Conservation (phyloP, 2,113 vertebrate genomes). For the Embiotoca jacksoni region DNA sequence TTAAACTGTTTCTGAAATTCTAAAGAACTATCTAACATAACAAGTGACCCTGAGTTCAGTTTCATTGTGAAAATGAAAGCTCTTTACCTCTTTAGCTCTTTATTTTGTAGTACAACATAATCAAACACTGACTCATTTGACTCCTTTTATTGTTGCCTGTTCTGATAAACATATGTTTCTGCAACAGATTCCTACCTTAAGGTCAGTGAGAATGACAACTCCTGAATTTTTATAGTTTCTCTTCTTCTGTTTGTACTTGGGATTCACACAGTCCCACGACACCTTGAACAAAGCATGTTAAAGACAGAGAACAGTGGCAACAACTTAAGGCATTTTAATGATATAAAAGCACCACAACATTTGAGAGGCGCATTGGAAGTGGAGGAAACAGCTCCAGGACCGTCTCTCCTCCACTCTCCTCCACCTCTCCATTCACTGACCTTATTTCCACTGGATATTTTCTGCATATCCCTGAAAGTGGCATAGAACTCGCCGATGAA, state of each 20-base stretch:
- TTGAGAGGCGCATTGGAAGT: conserved; percentile 45
- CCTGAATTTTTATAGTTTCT: conserved; percentile 96
- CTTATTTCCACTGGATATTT: conserved; percentile 89
- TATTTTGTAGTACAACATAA: not conserved
- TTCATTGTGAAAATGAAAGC: not conserved
- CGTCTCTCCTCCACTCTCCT: conserved; percentile 33
- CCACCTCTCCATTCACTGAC: conserved; percentile 79
- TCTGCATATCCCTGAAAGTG: conserved; percentile 95
- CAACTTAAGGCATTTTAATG: conserved; percentile 15
- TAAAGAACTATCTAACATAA: too few species aligned
- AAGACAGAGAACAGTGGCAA: conserved; percentile 31
- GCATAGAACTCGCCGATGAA: conserved; percentile 97
- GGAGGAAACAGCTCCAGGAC: conserved; percentile 39
- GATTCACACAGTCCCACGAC: conserved; percentile 95
- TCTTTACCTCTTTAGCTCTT: too few species aligned
- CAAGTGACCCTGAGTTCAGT: too few species aligned
- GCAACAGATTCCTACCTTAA: conserved; percentile 87
- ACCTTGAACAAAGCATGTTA: conserved; percentile 71
- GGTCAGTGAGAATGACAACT: conserved; percentile 89
- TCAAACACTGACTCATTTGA: not conserved
- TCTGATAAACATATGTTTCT: not conserved
- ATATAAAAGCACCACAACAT: conserved; percentile 29
- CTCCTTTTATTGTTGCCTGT: not conserved
- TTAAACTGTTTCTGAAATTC: not conserved
- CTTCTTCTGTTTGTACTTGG: conserved; percentile 95